Evolutionary conservation across 2,888 invertebrate species (phyloP), one percentile per base, ranked within the genome.

Genomic region (Gryllus longicercus): DNA sequence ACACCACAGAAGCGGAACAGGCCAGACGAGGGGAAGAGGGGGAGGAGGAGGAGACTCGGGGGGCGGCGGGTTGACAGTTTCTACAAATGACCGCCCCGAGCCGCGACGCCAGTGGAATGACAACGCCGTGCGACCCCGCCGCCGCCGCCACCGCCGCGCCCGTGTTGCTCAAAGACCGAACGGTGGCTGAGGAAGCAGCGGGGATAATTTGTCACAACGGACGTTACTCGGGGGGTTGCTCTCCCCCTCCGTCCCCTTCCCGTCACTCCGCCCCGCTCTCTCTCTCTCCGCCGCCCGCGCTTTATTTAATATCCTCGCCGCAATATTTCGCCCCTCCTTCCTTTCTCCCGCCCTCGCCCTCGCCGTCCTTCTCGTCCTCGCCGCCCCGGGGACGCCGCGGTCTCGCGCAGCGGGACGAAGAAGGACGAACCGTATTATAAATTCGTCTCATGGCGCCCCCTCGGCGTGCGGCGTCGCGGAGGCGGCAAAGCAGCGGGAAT

Each of bases 281-380:
- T 2, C 38, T 38, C 38, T 38, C 38, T 38, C 38, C 38, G 38
- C 38, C 63, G 14, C 63, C 63, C 63, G 14, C 16, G n/a, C 63
- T 63, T 63, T 63, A 63, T 63, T 63, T 63, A 63, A 63, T 63
- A 63, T 63, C 63, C 63, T 63, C 63, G 63, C 63, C 63, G 63
- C 63, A 63, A 63, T 63, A n/a, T 63, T 63, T 14, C 63, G 63
- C 63, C 63, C 16, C 63, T 38, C 38, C 38, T 38, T 38, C 38
- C 38, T 38, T 38, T 4, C 38, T 38, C 38, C 38, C 38, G 38
- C 38, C 38, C 38, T 38, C 38, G 38, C 8, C 25, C 2, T 25
- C 25, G 25, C 4, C 38, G 38, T 38, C 38, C 38, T 38, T 8
- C 38, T 38, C 38, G 38, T 38, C 38, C 38, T 8, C 8, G 38